A percentile compares a stretch with the other conserved stretches of the same genome.
Conservation (phyloP, 2,113 vertebrate species). For the Apeltes quadracus region DNA sequence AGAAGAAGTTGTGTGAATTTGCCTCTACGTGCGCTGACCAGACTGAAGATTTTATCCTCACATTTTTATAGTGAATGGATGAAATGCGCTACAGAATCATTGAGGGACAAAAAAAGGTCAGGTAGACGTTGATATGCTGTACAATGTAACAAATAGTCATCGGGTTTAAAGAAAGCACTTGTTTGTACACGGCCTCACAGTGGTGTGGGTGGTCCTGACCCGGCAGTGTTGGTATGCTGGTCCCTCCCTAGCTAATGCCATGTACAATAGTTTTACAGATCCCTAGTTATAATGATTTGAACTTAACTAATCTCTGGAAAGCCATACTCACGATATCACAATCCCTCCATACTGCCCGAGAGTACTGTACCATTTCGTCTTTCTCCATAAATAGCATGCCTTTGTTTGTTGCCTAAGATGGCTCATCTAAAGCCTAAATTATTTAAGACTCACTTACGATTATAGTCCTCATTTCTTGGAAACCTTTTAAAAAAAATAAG, state of each 20-base stretch:
- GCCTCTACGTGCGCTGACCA: background rate
- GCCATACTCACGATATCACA: background rate
- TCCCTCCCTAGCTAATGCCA: background rate
- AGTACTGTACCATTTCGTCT: background rate
- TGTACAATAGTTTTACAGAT: background rate
- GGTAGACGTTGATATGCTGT: background rate
- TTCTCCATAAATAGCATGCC: background rate
- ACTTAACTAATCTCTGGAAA: conserved; percentile 3
- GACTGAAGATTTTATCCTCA: background rate
- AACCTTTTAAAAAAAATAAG: background rate
- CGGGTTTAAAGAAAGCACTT: background rate
- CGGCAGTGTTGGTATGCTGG: conserved; percentile 1
- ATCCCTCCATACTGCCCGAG: background rate
- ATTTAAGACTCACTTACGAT: background rate
- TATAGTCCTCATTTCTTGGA: background rate
- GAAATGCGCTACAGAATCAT: background rate
- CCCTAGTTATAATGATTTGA: background rate
- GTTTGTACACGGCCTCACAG: background rate
- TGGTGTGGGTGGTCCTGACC: conserved; percentile 38
- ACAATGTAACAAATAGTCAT: background rate
- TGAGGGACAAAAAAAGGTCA: background rate
- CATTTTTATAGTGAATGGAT: background rate
- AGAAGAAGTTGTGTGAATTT: conserved; percentile 10
- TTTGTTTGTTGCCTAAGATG: background rate
- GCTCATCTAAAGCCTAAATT: background rate